phyloP scores from a whole-genome alignment of 2,113 vertebrate species.

The Zootoca vivipara region DNA sequence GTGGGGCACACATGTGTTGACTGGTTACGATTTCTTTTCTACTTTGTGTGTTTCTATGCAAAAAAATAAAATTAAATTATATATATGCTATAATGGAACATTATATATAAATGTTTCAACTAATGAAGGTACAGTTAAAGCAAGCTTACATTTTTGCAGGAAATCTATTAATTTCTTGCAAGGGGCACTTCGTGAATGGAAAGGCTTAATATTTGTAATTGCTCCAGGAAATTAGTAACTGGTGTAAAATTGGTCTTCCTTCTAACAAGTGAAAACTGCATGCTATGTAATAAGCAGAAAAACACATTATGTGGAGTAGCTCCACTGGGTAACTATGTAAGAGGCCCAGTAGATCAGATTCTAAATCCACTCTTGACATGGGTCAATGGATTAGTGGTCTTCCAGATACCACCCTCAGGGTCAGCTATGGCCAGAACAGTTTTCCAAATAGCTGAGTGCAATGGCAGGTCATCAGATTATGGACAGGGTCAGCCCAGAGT shows the following conservation, averaged over 20 bases:
- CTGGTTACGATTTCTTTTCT: not conserved
- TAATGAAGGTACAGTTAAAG: not conserved
- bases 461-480: slow-evolving; percentile 88
- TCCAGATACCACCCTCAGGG: slow-evolving; percentile 80
- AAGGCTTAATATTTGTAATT: slow-evolving; percentile 56
- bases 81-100: not conserved
- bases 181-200: slow-evolving; percentile 46
- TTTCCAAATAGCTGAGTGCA: slow-evolving; percentile 79
- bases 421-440: slow-evolving; percentile 70
- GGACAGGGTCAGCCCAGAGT: slow-evolving; percentile 86
- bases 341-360: slow-evolving; percentile 83
- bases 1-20: not conserved
- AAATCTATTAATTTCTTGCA: slow-evolving; percentile 45
- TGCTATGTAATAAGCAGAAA: slow-evolving; percentile 66
- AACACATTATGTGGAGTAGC: slow-evolving; percentile 74
- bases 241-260: slow-evolving; percentile 76
- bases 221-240: slow-evolving; percentile 69
- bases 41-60: not conserved
- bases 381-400: slow-evolving; percentile 88
- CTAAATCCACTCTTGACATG: slow-evolving; percentile 88
- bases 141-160: not conserved
- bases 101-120: slow-evolving; percentile 29
- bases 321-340: slow-evolving; percentile 73
- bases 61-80: not conserved
- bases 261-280: slow-evolving; percentile 58